Base-by-base conservation (phyloP, 2,113 vertebrate genomes). In the Sander lucioperca region DNA sequence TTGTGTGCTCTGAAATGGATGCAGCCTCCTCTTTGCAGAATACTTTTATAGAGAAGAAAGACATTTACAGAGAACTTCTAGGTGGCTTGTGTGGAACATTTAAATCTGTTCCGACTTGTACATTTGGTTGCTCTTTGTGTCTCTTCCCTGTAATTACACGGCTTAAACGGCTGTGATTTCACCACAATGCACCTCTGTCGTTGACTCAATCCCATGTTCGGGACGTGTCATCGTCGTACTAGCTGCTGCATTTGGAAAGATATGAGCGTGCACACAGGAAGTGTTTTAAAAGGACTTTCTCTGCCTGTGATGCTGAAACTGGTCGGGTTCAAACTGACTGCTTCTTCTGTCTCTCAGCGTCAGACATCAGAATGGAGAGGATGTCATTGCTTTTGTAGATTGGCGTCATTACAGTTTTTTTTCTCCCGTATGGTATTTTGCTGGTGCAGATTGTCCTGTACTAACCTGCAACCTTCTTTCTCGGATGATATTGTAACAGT, bases 161-260 rank as follows among this genome's bases (percentile, higher is more conserved):
- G 11, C 75, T 68, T 5, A 4, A 88, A 68, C 82, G 76, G 70
- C 79, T 82, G 82, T 61, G 23, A 23, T 3, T 7, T n/a, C 59
- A 56, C 71, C 23, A 47, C 45, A 23, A 57, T 53, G 9, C 59
- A 62, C 43, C 56, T 61, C 56, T 47, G 50, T 67, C 36, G 12
- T 36, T 19, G 30, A 16, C 39, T 61, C 13, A 48, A 75, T 14
- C 33, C 18, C n/a, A 21, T 3, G 50, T 58, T 23, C 47, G 27
- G 43, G 10, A 50, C 19, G 50, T 62, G 72, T 77, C 48, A 64
- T 74, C 39, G 21, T 75, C 45, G 21, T 0, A 70, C 18, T 73
- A 70, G 77, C 77, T 72, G 79, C 63, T 82, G 85, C 61, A n/a
- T 66, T 45, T 19, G 25, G 59, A 75, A 74, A 43, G 76, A 6